Evolutionary conservation across 1,140 invertebrate species (phyloP).

Genomic region (Marisa cornuarietis): DNA sequence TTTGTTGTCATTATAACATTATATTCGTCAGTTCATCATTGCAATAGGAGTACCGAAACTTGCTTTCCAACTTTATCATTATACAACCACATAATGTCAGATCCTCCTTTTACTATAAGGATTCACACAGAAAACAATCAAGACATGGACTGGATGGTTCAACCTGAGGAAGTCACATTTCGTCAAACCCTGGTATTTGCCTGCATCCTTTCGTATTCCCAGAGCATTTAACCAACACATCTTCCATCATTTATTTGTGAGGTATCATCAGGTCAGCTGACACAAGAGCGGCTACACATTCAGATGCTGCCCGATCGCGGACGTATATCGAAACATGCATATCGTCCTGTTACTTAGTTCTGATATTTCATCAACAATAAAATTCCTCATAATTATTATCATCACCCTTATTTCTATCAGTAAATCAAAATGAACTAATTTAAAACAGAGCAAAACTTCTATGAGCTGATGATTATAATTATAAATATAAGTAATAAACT

Average conservation of each 20-base stretch:
- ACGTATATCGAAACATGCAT: no score
- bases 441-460: no score
- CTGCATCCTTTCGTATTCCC: background rate
- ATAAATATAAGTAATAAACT: no score
- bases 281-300: background rate
- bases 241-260: background rate
- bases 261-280: background rate
- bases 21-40: no score
- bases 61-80: background rate
- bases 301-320: no score
- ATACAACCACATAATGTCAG: constrained; percentile 27
- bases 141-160: constrained; percentile 62
- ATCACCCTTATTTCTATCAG: no score
- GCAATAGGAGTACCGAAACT: background rate
- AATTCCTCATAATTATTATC: no score
- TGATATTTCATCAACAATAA: no score
- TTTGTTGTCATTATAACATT: no score
- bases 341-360: no score
- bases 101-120: constrained; percentile 48
- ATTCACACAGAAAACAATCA: constrained; percentile 49
- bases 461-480: no score
- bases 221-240: background rate
- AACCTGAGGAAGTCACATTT: constrained; percentile 57
- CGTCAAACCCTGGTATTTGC: constrained; percentile 48
- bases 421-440: no score